A percentile compares a stretch with the other conserved stretches of the same genome.
Conservation (phyloP, 2,797 vertebrate genomes). For the Myotis myotis region DNA sequence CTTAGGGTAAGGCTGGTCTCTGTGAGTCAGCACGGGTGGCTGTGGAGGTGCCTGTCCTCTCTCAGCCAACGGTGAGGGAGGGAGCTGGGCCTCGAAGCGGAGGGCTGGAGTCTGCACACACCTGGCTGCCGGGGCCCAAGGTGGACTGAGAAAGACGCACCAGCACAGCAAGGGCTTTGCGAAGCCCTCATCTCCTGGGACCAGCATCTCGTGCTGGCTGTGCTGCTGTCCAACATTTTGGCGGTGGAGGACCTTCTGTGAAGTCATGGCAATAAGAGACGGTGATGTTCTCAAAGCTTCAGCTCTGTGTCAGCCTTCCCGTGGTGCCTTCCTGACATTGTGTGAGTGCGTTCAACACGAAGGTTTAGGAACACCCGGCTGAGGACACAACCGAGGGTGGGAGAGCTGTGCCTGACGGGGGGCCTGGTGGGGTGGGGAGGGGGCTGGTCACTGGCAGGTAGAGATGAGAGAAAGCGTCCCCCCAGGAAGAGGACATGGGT, state of each 20-base stretch:
- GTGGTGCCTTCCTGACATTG: accelerated
- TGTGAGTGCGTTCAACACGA: accelerated
- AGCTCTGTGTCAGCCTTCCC: accelerated
- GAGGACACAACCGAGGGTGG: neutral
- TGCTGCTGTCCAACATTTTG: accelerated
- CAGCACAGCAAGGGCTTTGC: neutral
- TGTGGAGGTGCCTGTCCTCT: neutral
- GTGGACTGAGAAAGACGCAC: neutral
- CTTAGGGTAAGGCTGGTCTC: neutral
- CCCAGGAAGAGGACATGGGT: too few species aligned
- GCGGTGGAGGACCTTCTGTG: accelerated
- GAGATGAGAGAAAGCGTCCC: accelerated
- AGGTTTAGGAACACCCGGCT: too few species aligned
- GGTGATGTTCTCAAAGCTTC: neutral
- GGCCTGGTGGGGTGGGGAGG: accelerated
- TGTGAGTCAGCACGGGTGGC: neutral
- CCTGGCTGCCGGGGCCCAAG: neutral
- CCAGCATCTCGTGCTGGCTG: accelerated
- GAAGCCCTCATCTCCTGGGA: neutral
- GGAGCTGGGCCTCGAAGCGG: accelerated
- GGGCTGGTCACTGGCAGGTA: neutral
- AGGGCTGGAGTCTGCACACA: neutral
- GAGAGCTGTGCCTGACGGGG: accelerated
- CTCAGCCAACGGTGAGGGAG: accelerated
- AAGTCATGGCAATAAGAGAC: accelerated